Evolutionary conservation across 1,140 invertebrate species (phyloP).

Genomic region (Oryzaephilus surinamensis): DNA sequence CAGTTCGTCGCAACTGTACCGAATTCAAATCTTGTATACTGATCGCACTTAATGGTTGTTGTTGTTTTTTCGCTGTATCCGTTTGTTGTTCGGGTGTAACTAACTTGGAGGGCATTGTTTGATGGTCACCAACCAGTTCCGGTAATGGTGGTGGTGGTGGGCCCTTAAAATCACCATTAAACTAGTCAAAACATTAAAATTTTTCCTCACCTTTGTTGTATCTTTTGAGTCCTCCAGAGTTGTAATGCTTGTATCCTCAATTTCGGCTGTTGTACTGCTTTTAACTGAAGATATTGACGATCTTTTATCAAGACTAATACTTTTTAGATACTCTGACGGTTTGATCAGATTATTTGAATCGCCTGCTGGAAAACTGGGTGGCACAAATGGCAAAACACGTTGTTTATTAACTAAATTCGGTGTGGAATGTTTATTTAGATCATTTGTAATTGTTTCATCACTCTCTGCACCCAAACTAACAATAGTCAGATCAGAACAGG

Average conservation of each 20-base stretch:
- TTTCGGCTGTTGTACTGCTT: slow-evolving; percentile 18
- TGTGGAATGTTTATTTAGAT: no score
- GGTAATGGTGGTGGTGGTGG: slow-evolving; percentile 50
- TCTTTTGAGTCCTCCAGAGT: slow-evolving; percentile 10
- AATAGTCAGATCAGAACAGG: slow-evolving; percentile 35
- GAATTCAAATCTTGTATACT: slow-evolving; percentile 77
- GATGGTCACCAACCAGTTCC: slow-evolving; percentile 19
- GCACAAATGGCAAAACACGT: slow-evolving; percentile 75
- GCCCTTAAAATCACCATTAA: no score
- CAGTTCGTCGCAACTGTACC: slow-evolving; percentile 62
- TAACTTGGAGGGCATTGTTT: slow-evolving; percentile 10
- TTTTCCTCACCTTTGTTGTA: not conserved
- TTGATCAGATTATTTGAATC: slow-evolving; percentile 75
- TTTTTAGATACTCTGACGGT: slow-evolving; percentile 81
- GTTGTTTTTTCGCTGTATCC: slow-evolving; percentile 38
- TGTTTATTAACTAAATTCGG: slow-evolving; percentile 69
- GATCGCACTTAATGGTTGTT: slow-evolving; percentile 68
- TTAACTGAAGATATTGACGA: slow-evolving; percentile 35
- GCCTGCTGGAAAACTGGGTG: slow-evolving; percentile 68
- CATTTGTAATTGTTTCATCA: slow-evolving; percentile 38
- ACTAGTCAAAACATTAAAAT: no score
- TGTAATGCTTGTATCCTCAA: slow-evolving; percentile 17
- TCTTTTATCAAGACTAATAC: slow-evolving; percentile 60
- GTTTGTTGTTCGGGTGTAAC: slow-evolving; percentile 28
- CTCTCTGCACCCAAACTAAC: slow-evolving; percentile 31